These are phyloP conservation scores for Himalopsyche phryganea DNA, from an alignment of 1,140 invertebrate genomes.

Conservation along the genomic window DNA sequence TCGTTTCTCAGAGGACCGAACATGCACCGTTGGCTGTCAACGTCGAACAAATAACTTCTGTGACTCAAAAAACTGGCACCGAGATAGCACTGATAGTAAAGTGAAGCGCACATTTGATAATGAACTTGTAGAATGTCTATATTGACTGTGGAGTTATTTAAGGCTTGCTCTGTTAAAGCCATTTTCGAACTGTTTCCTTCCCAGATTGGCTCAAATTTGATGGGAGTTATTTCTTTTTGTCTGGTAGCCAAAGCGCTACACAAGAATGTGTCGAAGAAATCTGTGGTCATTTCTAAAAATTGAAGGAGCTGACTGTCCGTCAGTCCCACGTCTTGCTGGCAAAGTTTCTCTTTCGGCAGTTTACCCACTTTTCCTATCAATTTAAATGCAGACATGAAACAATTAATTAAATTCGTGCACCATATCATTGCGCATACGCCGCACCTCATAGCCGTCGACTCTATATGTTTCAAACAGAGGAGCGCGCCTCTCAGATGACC, in stretches of 20 bases:
- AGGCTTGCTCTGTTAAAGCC: constrained; percentile 70
- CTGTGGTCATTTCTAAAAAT: constrained; percentile 67
- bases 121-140: constrained; percentile 75
- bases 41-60: constrained; percentile 73
- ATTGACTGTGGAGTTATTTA: constrained; percentile 71
- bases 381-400: constrained; percentile 68
- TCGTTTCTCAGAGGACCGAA: constrained; percentile 38
- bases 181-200: constrained; percentile 57
- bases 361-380: constrained; percentile 87
- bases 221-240: constrained; percentile 46
- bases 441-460: constrained; percentile 61
- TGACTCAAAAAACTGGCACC: constrained; percentile 71
- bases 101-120: constrained; percentile 68
- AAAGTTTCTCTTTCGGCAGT: constrained; percentile 79
- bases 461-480: constrained; percentile 59
- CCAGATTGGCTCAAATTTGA: constrained; percentile 68
- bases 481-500: constrained; percentile 62
- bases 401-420: constrained; percentile 77
- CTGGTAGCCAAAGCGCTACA: constrained; percentile 54
- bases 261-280: constrained; percentile 74
- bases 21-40: constrained; percentile 38
- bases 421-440: constrained; percentile 82
- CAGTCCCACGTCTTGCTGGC: constrained; percentile 70
- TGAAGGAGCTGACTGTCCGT: constrained; percentile 62
- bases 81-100: constrained; percentile 77